These are phyloP conservation scores for Invenusta paracnida DNA, from an alignment of 2,888 invertebrate species.

Conservation along the genomic window DNA sequence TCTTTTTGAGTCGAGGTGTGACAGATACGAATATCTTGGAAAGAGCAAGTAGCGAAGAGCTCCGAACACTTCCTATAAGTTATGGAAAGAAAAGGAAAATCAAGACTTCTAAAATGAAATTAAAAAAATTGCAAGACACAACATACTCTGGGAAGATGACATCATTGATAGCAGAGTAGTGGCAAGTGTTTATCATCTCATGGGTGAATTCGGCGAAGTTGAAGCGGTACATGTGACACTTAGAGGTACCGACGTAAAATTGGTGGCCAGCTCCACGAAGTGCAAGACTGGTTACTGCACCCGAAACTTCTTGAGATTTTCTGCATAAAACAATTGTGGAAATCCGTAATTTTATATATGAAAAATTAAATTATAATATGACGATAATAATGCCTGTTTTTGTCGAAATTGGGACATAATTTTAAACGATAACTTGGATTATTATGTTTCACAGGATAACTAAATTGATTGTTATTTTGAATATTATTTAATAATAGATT, in stretches of 20 bases:
- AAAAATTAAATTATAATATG: too few species aligned
- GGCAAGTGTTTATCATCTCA: constrained; percentile 74
- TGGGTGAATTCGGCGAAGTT: constrained; percentile 69
- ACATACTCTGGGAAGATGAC: constrained; percentile 76
- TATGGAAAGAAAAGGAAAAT: background rate
- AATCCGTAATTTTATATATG: too few species aligned
- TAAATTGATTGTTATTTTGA: too few species aligned
- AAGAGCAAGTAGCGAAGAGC: constrained; percentile 80
- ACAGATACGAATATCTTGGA: constrained; percentile 82
- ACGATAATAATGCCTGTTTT: too few species aligned
- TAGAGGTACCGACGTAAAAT: constrained; percentile 72
- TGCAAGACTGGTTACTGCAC: constrained; percentile 71
- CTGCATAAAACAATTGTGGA: too few species aligned
- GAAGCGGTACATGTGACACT: constrained; percentile 76
- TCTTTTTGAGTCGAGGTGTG: constrained; percentile 72
- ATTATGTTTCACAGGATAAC: too few species aligned
- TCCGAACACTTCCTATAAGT: constrained; percentile 70
- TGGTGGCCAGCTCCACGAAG: constrained; percentile 61
- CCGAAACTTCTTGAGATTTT: constrained; percentile 51
- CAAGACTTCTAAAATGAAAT: background rate
- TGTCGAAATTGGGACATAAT: too few species aligned
- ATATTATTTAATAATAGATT: too few species aligned
- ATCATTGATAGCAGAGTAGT: constrained; percentile 73
- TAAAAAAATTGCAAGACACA: too few species aligned
- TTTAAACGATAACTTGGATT: too few species aligned